Conservation (phyloP, 2,888 invertebrate species). For the Drosophila affinis region DNA sequence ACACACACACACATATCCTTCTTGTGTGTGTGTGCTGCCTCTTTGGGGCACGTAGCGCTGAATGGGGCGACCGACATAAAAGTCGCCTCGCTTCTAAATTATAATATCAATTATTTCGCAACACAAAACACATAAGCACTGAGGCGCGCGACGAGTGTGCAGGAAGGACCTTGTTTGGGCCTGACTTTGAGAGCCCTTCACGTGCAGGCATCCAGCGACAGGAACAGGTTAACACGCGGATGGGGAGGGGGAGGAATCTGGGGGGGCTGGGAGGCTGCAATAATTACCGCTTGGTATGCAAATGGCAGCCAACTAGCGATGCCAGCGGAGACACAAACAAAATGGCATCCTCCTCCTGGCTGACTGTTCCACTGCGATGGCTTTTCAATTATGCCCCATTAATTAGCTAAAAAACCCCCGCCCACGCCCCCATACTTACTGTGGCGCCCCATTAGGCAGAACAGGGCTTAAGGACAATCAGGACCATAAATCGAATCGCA, state of each 20-base stretch:
- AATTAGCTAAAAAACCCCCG: conserved; percentile 16
- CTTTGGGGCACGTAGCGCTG: conserved; percentile 31
- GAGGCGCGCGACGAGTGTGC: background rate
- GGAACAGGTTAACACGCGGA: conserved; percentile 22
- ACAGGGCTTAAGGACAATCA: background rate
- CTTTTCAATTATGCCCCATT: conserved; percentile 44
- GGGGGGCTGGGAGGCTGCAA: conserved; percentile 23
- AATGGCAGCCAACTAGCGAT: conserved; percentile 49
- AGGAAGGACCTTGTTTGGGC: background rate
- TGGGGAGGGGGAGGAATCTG: background rate
- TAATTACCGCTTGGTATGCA: conserved; percentile 56
- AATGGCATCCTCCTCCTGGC: conserved; percentile 15
- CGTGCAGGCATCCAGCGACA: conserved; percentile 10
- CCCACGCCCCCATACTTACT: conserved; percentile 31
- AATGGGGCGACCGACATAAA: conserved; percentile 37
- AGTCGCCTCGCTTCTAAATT: conserved; percentile 51
- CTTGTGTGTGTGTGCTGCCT: background rate
- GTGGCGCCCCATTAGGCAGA: conserved; percentile 27
- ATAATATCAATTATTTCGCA: conserved; percentile 61
- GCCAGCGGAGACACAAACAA: conserved; percentile 36
- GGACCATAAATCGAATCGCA: conserved; percentile 2
- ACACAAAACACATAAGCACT: conserved; percentile 34
- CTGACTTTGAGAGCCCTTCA: conserved; percentile 10
- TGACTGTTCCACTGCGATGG: conserved; percentile 18
- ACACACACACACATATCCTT: conserved; percentile 1